Conservation (phyloP, 2,797 vertebrate genomes). For the Enteromius unitaeniatus region DNA sequence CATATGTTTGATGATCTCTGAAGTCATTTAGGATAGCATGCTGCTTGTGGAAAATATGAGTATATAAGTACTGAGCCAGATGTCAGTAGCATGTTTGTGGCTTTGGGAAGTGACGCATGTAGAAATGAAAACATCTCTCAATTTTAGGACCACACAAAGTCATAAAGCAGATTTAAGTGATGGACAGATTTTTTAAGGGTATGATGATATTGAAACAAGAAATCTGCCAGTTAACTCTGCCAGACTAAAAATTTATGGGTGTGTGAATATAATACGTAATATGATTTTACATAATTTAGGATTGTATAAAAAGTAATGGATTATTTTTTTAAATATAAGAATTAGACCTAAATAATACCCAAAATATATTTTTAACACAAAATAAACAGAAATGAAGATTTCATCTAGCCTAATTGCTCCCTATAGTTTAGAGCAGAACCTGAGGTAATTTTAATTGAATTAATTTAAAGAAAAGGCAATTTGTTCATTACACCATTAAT, state of each 20-base stretch:
- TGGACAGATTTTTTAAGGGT: slow-evolving; percentile 94
- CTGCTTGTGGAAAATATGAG: slow-evolving; percentile 5
- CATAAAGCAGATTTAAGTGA: slow-evolving; percentile 75
- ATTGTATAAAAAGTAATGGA: neutral
- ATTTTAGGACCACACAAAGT: slow-evolving; percentile 1
- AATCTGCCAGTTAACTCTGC: slow-evolving; percentile 94
- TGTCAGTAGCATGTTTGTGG: slow-evolving; percentile 22
- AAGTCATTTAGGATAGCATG: neutral
- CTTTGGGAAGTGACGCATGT: slow-evolving; percentile 24
- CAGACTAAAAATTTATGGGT: slow-evolving; percentile 69
- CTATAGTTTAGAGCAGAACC: too few species aligned
- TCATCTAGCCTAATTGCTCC: too few species aligned
- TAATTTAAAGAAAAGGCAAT: too few species aligned
- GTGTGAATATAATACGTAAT: neutral
- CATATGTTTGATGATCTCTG: slow-evolving; percentile 27
- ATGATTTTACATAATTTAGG: neutral
- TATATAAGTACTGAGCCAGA: neutral
- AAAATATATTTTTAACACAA: too few species aligned
- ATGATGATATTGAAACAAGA: slow-evolving; percentile 98
- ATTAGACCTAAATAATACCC: neutral
- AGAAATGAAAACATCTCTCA: slow-evolving; percentile 22
- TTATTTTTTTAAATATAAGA: neutral
- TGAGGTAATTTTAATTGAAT: too few species aligned
- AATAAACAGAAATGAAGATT: too few species aligned
- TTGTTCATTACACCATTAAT: too few species aligned